Conservation (phyloP, 1,140 invertebrate genomes). For the Semibalanus balanoides region DNA sequence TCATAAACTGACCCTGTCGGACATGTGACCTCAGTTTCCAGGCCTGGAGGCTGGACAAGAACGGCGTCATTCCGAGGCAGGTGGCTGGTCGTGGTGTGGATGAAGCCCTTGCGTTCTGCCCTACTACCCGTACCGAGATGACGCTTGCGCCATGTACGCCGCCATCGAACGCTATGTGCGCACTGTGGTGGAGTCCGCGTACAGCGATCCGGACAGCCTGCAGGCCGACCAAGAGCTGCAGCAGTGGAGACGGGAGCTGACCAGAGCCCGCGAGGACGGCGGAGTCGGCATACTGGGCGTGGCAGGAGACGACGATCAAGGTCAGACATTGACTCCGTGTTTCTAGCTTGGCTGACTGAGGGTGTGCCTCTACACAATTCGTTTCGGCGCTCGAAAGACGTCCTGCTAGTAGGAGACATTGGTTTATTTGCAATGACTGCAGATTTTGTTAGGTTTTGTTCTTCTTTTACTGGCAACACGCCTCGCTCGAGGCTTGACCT, state of each 20-base stretch:
- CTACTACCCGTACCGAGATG: conserved; percentile 37
- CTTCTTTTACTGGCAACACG: no score
- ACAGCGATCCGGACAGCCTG: conserved; percentile 31
- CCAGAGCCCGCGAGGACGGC: conserved; percentile 24
- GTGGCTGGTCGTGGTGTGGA: conserved; percentile 25
- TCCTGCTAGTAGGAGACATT: no score
- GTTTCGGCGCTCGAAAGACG: no score
- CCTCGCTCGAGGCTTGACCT: no score
- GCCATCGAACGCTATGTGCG: conserved; percentile 33
- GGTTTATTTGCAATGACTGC: no score
- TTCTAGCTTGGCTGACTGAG: no score
- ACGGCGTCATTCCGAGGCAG: conserved; percentile 26
- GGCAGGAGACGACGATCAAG: conserved; percentile 26
- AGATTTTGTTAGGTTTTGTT: no score
- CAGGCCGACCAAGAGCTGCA: conserved; percentile 31
- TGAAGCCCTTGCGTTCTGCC: conserved; percentile 30
- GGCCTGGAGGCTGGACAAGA: conserved; percentile 25
- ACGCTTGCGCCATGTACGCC: conserved; percentile 31
- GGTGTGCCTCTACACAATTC: no score
- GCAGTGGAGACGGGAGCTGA: conserved; percentile 31
- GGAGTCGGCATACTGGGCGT: conserved; percentile 27
- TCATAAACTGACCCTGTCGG: no score
- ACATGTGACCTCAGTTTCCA: conserved; percentile 22
- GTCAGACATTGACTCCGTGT: no score
- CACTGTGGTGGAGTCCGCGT: conserved; percentile 31